phyloP scores from a whole-genome alignment of 2,113 vertebrate genomes.

The Phocoena sinus region DNA sequence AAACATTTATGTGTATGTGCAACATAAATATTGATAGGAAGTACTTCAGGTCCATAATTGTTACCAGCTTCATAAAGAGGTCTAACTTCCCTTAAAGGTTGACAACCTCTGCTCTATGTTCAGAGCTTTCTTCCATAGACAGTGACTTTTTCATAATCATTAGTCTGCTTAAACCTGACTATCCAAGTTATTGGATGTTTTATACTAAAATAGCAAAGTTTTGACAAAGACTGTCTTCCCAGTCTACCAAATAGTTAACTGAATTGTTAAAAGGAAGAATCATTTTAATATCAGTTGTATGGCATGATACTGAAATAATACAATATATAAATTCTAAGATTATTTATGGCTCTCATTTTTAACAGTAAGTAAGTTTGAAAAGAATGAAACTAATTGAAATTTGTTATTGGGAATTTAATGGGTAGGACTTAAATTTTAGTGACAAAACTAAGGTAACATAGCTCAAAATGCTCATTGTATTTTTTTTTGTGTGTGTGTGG shows the following conservation, averaged over 20 bases:
- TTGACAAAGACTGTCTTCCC: background rate
- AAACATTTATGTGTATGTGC: background rate
- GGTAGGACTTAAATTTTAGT: background rate
- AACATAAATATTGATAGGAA: background rate
- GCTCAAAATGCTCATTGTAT: background rate
- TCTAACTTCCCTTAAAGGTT: background rate
- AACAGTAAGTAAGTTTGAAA: background rate
- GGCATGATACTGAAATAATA: background rate
- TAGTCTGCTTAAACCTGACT: conserved; percentile 19
- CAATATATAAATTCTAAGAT: background rate
- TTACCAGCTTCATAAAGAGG: background rate
- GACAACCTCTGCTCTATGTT: background rate
- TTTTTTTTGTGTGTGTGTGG: background rate
- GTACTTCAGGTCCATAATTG: background rate
- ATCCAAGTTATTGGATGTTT: background rate
- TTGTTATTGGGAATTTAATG: background rate
- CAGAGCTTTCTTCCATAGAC: background rate
- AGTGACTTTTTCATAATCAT: background rate
- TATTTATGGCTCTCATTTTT: background rate
- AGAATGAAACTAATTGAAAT: background rate
- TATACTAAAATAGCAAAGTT: conserved; percentile 21
- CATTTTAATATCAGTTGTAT: background rate
- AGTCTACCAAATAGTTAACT: background rate
- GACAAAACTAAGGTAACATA: background rate
- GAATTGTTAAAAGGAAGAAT: background rate